Conservation (phyloP, 2,888 invertebrate species). For the Heliconius erato region DNA sequence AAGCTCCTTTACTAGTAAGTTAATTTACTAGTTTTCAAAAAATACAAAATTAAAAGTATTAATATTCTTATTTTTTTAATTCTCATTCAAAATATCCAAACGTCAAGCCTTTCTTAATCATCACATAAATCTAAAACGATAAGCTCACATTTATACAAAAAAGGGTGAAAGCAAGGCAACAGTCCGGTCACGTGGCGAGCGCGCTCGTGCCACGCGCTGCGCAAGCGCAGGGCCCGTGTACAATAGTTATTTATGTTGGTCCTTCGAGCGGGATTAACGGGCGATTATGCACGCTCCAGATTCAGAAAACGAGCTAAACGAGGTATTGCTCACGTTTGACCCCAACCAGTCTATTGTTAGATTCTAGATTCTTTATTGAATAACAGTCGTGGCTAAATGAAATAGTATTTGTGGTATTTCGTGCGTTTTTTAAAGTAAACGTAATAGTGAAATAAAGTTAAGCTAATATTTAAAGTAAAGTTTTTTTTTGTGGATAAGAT, state of each 20-base stretch:
- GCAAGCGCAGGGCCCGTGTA: slow-evolving; percentile 63
- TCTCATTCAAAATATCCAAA: not conserved
- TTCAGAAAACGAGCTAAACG: slow-evolving; percentile 77
- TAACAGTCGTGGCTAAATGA: not conserved
- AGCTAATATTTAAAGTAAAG: not conserved
- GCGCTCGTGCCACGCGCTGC: slow-evolving; percentile 79
- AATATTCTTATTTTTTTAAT: not conserved
- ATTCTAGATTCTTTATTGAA: slow-evolving; percentile 32
- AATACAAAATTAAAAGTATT: not conserved
- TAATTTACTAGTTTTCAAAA: not conserved
- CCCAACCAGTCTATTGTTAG: slow-evolving; percentile 65
- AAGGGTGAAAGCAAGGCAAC: slow-evolving; percentile 74
- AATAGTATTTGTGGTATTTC: not conserved
- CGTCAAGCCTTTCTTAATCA: slow-evolving; percentile 11
- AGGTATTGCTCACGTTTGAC: slow-evolving; percentile 66
- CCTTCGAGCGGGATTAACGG: slow-evolving; percentile 80
- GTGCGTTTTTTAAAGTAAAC: not conserved
- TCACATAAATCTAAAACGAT: slow-evolving; percentile 51
- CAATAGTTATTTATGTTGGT: slow-evolving; percentile 69
- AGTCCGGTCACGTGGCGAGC: slow-evolving; percentile 81
- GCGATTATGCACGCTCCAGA: slow-evolving; percentile 83
- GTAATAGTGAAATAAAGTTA: not conserved
- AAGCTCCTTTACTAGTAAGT: no score
- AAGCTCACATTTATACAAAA: slow-evolving; percentile 64
- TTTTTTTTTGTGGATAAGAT: no score